phyloP scores from a whole-genome alignment of 2,113 vertebrate genomes.

The Pelmatolapia mariae region DNA sequence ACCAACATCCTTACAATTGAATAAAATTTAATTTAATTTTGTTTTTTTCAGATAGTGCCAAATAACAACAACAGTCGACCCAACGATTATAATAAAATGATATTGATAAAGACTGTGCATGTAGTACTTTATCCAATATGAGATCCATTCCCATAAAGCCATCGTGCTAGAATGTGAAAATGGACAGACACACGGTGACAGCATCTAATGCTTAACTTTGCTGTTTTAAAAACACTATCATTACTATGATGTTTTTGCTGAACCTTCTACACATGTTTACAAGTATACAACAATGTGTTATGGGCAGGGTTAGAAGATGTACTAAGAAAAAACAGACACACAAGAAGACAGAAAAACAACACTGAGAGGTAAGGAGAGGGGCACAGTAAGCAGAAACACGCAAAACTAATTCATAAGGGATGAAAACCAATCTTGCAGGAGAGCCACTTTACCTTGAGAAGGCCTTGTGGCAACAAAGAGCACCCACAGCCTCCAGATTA shows the following conservation, averaged over 20 bases:
- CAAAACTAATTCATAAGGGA: slow-evolving; percentile 41
- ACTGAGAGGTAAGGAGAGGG: background rate
- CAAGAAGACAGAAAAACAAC: slow-evolving; percentile 3
- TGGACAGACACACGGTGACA: background rate
- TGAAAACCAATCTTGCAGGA: slow-evolving; percentile 38
- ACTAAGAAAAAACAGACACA: background rate
- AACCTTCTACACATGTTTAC: background rate
- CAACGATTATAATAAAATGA: background rate
- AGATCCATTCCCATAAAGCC: background rate
- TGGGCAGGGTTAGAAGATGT: background rate
- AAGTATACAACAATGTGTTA: background rate
- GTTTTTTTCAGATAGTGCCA: background rate
- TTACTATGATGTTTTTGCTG: background rate
- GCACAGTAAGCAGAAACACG: slow-evolving; percentile 17
- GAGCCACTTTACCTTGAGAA: slow-evolving; percentile 54
- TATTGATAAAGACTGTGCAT: background rate
- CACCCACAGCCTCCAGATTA: slow-evolving; percentile 52
- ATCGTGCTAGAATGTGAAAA: background rate
- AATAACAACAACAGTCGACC: background rate
- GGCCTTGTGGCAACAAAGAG: slow-evolving; percentile 48
- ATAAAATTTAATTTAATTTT: background rate
- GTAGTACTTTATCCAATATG: background rate
- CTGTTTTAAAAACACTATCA: background rate
- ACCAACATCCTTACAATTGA: background rate
- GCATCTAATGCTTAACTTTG: background rate